phyloP scores from a whole-genome alignment of 2,888 invertebrate species.

The Nemapogon koenigi region DNA sequence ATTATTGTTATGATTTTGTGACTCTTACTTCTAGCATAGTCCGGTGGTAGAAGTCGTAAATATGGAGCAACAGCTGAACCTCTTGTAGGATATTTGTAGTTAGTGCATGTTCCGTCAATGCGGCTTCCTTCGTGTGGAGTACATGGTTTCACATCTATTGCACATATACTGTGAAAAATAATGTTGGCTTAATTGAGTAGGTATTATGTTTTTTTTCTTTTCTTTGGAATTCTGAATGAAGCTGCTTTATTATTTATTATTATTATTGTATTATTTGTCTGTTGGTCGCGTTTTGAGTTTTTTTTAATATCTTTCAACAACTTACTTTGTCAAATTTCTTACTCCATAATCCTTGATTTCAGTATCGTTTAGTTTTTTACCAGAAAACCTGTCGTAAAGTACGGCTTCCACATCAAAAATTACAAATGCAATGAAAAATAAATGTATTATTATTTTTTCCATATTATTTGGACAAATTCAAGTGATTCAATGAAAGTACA shows the following conservation, averaged over 20 bases:
- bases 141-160: constrained; percentile 32
- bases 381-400: constrained; percentile 33
- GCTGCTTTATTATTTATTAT: background rate
- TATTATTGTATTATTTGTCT: constrained; percentile 2
- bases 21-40: constrained; percentile 31
- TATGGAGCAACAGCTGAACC: constrained; percentile 40
- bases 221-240: background rate
- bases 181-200: too few relatives aligned
- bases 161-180: constrained; percentile 30
- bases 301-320: constrained; percentile 9
- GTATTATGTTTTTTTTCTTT: too few relatives aligned
- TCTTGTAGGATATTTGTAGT: constrained; percentile 31
- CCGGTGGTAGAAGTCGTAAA: constrained; percentile 31
- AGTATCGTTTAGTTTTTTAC: constrained; percentile 28
- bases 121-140: constrained; percentile 40
- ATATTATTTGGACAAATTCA: too few relatives aligned
- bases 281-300: background rate
- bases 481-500: too few relatives aligned
- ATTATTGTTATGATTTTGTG: too few relatives aligned
- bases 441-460: background rate
- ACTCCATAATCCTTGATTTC: constrained; percentile 23
- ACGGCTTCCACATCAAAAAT: constrained; percentile 21
- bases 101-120: constrained; percentile 42
- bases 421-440: background rate
- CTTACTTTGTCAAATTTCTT: constrained; percentile 31